Evolutionary conservation across 2,888 invertebrate species (phyloP), one percentile per base, ranked within the genome.

Genomic region (Copidosoma aretas): DNA sequence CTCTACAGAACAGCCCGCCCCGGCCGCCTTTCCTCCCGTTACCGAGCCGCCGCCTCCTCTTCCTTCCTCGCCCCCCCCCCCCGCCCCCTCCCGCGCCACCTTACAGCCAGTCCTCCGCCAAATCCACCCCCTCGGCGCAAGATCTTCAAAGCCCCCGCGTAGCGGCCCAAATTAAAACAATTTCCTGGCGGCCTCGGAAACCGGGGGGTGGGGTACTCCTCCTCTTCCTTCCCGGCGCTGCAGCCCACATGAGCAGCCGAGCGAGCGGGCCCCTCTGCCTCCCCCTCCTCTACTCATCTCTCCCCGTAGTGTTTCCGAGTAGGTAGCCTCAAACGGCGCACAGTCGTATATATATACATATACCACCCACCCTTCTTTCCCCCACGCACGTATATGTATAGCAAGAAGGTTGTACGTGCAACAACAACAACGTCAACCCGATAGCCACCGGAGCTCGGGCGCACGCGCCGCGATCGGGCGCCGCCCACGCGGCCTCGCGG

Each of bases 91-190:
- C 32, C 3, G 4, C 32, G 4, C 4, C 3, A 8, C 32, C 32
- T 32, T 8, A 32, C 3, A 32, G 32, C 32, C n/a, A n/a, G 32
- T 8, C 32, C 32, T 8, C 8, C 32, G 8, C 32, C 8, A 8
- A 32, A 8, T 8, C 32, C 32, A 8, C 32, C 8, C 4, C 53
- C 1, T n/a, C 1, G 71, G 75, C 78, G 78, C 75, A 76, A 78
- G 70, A 75, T 73, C 73, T 73, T 73, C 71, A 73, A 73, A 76
- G 66, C 19, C 59, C 54, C 70, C 72, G 73, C 41, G 71, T 67
- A 70, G 65, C 75, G 58, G 46, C 49, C 24, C 49, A 63, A 70
- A 70, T 70, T 70, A 66, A 70, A 70, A 70, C 60, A 63, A 66
- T 64, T 70, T 70, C 67, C 64, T 70, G 69, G 51, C 17, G 53